These are phyloP conservation scores for Eupithecia vulgata DNA, from an alignment of 2,888 invertebrate genomes.

Conservation along the genomic window DNA sequence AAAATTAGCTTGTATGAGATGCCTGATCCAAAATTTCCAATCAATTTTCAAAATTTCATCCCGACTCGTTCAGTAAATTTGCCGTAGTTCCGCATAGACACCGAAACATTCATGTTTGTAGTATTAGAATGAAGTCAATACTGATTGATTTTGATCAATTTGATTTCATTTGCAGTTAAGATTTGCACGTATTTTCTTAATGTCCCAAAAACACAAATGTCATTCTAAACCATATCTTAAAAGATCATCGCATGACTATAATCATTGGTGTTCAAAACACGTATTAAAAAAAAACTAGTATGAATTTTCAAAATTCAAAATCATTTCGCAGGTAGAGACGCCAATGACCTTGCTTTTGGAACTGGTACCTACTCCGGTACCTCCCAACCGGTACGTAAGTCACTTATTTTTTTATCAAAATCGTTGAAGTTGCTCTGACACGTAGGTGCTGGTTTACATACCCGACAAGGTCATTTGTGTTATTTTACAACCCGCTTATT, in stretches of 20 bases:
- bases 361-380: conserved; percentile 10
- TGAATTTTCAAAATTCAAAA: background rate
- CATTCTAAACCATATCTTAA: background rate
- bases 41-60: background rate
- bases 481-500: conserved; percentile 8
- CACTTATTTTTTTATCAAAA: conserved; percentile 7
- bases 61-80: background rate
- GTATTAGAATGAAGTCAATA: too few relatives aligned
- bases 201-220: background rate
- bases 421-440: background rate
- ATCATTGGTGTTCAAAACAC: background rate
- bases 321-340: conserved; percentile 9
- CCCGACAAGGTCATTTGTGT: conserved; percentile 14
- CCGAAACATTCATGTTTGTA: too few relatives aligned
- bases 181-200: background rate
- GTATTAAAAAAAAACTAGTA: background rate
- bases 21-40: too few relatives aligned
- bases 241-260: background rate
- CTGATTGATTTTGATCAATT: background rate
- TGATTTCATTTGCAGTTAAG: background rate
- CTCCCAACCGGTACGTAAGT: conserved; percentile 10
- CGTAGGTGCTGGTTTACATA: background rate
- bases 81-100: background rate
- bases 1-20: too few relatives aligned
- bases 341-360: conserved; percentile 14